A percentile compares a stretch with the other conserved stretches of the same genome.
Conservation (phyloP, 2,113 vertebrate genomes). For the Aspiorhynchus laticeps region DNA sequence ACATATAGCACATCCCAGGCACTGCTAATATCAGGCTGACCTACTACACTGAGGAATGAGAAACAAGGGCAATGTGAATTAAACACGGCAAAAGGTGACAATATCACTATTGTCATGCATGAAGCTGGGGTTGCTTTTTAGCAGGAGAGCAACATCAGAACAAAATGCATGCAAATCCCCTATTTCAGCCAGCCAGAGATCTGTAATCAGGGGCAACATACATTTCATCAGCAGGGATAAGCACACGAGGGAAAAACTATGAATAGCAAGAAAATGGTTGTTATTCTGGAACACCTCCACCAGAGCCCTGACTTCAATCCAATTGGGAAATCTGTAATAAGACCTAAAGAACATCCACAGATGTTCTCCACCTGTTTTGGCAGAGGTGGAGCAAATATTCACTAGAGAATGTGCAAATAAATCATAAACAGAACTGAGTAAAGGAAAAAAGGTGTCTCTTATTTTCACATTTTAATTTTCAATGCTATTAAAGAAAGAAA, state of each 20-base stretch:
- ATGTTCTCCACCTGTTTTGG: conserved; percentile 2
- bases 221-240: not conserved
- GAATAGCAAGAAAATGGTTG: not conserved
- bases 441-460: not conserved
- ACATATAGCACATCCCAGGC: not conserved
- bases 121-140: not conserved
- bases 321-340: not conserved
- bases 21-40: not conserved
- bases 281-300: not conserved
- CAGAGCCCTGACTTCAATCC: not conserved
- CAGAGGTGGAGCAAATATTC: not conserved
- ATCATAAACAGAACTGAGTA: not conserved
- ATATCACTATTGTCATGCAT: not conserved
- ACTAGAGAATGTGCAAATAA: not conserved
- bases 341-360: not conserved
- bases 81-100: not conserved
- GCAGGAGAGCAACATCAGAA: not conserved
- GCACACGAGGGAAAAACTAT: not conserved
- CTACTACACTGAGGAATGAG: not conserved
- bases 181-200: not conserved
- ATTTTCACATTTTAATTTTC: not conserved
- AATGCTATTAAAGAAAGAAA: not conserved
- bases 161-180: not conserved
- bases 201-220: not conserved
- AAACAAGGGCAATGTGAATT: not conserved